Conservation (phyloP, 2,113 vertebrate species). For the Rhagologus leucostigma region DNA sequence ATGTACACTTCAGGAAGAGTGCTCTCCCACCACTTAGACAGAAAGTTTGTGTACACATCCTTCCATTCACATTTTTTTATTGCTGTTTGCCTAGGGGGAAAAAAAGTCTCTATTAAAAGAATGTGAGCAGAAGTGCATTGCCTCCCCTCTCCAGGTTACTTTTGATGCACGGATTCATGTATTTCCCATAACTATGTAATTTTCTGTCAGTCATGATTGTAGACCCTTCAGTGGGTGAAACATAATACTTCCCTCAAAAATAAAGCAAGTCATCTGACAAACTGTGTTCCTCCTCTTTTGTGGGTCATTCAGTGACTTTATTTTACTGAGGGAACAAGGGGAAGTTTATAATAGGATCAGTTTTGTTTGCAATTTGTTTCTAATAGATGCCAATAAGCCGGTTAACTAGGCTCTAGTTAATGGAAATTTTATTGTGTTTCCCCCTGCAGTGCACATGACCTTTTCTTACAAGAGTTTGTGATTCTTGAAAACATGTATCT, state of each 20-base stretch:
- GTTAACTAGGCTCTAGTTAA: conserved; percentile 94
- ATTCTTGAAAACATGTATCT: conserved; percentile 84
- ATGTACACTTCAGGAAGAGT: conserved; percentile 69
- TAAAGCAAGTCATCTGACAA: conserved; percentile 66
- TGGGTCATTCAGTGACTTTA: conserved; percentile 65
- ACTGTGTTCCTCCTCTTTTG: conserved; percentile 56
- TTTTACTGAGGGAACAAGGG: conserved; percentile 71
- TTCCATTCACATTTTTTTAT: conserved; percentile 80
- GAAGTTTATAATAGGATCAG: conserved; percentile 87
- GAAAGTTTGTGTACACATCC: conserved; percentile 75
- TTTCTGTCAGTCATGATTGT: conserved; percentile 49
- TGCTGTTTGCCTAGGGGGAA: conserved; percentile 76
- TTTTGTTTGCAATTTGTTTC: conserved; percentile 94
- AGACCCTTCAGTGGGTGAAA: conserved; percentile 57
- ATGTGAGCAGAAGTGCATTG: conserved; percentile 63
- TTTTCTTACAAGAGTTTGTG: conserved; percentile 82
- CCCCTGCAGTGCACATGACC: conserved; percentile 87
- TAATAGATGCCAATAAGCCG: conserved; percentile 91
- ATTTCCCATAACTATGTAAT: conserved; percentile 32
- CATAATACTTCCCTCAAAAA: conserved; percentile 65
- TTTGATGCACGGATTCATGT: not conserved
- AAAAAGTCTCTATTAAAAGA: conserved; percentile 66
- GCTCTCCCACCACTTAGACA: conserved; percentile 73
- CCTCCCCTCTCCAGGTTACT: conserved; percentile 34
- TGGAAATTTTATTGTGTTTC: conserved; percentile 97